Percentiles rank a stretch among this genome's conserved stretches.
These are phyloP conservation scores for Atta colombica DNA, from an alignment of 1,140 invertebrate species.

Conservation along the genomic window DNA sequence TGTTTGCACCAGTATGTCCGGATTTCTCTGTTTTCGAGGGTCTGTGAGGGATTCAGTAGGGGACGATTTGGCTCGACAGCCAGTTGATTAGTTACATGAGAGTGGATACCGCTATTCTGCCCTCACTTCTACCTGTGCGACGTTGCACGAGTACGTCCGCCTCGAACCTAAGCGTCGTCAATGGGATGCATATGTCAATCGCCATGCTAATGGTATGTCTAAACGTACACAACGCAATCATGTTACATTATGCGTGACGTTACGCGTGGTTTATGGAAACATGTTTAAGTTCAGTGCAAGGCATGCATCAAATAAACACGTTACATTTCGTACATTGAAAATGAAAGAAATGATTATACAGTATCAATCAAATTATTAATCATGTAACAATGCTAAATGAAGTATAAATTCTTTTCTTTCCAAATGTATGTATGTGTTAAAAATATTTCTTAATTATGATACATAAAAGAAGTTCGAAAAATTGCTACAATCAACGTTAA, in stretches of 20 bases:
- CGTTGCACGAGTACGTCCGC: conserved; percentile 35
- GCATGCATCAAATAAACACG: neutral
- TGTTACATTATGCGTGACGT: conserved; percentile 83
- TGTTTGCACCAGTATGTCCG: neutral
- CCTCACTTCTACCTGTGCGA: conserved; percentile 56
- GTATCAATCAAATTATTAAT: conserved; percentile 6
- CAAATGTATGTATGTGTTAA: neutral
- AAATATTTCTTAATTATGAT: neutral
- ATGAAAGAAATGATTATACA: conserved; percentile 24
- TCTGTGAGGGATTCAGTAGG: conserved; percentile 34
- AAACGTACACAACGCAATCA: conserved; percentile 81
- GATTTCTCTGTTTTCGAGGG: conserved; percentile 13
- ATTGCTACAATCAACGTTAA: neutral
- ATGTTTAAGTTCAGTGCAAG: conserved; percentile 47
- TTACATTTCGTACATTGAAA: neutral
- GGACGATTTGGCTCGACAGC: conserved; percentile 79
- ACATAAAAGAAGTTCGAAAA: neutral
- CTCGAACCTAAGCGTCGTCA: conserved; percentile 41
- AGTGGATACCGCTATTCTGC: conserved; percentile 66
- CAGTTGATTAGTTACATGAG: conserved; percentile 82
- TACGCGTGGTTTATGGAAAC: conserved; percentile 36
- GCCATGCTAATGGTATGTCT: conserved; percentile 79
- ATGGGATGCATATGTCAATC: conserved; percentile 67
- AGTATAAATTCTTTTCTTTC: neutral
- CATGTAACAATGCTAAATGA: neutral